phyloP scores from a whole-genome alignment of 2,888 invertebrate species.

The Hedya salicella region DNA sequence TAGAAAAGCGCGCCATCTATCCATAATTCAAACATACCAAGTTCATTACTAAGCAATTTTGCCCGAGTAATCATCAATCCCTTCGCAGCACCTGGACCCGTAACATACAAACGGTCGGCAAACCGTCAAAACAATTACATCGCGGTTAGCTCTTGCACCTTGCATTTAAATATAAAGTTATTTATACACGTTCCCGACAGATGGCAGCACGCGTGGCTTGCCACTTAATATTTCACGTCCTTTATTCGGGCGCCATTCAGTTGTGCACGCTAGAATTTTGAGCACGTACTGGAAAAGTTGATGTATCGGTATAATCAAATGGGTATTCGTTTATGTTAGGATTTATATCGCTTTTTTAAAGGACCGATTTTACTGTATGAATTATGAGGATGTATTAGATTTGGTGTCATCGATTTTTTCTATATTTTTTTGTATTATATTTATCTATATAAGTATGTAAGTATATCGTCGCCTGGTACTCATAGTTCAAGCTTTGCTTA shows the following conservation, averaged over 20 bases:
- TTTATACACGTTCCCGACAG: slow-evolving; percentile 72
- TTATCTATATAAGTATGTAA: too few species aligned
- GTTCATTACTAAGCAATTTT: not conserved
- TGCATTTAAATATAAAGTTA: slow-evolving; percentile 59
- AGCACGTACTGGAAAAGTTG: slow-evolving; percentile 10
- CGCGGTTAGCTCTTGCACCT: slow-evolving; percentile 53
- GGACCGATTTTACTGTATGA: not conserved
- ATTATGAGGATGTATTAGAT: not conserved
- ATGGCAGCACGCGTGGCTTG: slow-evolving; percentile 75
- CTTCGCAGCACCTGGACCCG: slow-evolving; percentile 10
- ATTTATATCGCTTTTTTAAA: not conserved
- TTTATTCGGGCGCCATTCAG: slow-evolving; percentile 57
- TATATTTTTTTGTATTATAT: too few species aligned
- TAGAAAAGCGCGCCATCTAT: too few species aligned
- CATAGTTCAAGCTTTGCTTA: too few species aligned
- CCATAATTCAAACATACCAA: too few species aligned
- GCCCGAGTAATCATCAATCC: not conserved
- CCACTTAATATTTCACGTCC: slow-evolving; percentile 72
- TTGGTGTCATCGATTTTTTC: too few species aligned
- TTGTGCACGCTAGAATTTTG: slow-evolving; percentile 32
- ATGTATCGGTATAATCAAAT: slow-evolving; percentile 10
- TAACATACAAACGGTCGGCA: not conserved
- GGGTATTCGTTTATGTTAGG: not conserved
- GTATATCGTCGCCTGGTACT: too few species aligned
- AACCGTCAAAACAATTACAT: slow-evolving; percentile 37